Conservation (phyloP, 2,888 invertebrate genomes). For the Trissolcus japonicus region DNA sequence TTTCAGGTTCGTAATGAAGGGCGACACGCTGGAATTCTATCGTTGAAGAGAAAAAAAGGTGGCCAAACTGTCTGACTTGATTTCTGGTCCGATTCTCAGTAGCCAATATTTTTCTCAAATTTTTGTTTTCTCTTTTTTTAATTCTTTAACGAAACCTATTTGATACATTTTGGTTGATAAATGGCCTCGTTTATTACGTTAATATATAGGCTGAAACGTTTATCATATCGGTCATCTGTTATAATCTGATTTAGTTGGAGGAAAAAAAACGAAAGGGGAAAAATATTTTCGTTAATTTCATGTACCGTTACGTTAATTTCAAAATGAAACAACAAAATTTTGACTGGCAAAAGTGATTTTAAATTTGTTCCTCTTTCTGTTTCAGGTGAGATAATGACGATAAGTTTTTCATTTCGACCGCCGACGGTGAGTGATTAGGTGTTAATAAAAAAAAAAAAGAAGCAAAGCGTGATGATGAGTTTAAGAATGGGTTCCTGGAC, state of each 20-base stretch:
- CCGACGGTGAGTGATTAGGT: background rate
- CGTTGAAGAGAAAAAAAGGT: constrained; percentile 31
- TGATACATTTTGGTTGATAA: constrained; percentile 36
- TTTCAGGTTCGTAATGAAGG: constrained; percentile 50
- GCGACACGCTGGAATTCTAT: constrained; percentile 43
- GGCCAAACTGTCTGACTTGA: constrained; percentile 36
- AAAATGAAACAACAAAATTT: too few relatives aligned
- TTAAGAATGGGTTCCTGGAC: background rate
- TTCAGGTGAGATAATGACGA: constrained; percentile 31
- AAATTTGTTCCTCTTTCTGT: constrained; percentile 21
- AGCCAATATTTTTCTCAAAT: constrained; percentile 44
- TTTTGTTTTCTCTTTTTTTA: constrained; percentile 18
- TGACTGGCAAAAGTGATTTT: background rate
- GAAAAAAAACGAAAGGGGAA: too few relatives aligned
- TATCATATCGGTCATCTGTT: background rate
- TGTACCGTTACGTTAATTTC: background rate
- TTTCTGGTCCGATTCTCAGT: constrained; percentile 45
- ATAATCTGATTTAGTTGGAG: too few relatives aligned
- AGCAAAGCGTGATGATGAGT: background rate
- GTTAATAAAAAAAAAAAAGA: background rate
- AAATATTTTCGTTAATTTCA: background rate
- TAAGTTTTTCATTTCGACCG: constrained; percentile 1
- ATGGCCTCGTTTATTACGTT: constrained; percentile 32
- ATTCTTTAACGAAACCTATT: constrained; percentile 13
- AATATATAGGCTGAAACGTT: constrained; percentile 20